A percentile compares a stretch with the other conserved stretches of the same genome.
These are phyloP conservation scores for Thripadectes ignobilis DNA, from an alignment of 2,797 vertebrate species.

Conservation along the genomic window DNA sequence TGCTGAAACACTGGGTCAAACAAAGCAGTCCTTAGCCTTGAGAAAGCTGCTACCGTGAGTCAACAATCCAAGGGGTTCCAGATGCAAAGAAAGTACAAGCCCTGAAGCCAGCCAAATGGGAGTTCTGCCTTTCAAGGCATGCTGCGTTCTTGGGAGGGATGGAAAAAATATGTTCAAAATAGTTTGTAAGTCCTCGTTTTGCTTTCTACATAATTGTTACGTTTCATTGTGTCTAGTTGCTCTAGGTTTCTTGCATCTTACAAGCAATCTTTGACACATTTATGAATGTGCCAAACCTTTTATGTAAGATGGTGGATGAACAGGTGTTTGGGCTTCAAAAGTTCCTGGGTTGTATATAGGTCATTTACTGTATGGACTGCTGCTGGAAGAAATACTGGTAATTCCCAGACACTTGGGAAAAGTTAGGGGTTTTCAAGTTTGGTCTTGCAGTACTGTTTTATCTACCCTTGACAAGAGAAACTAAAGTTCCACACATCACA, in stretches of 20 bases:
- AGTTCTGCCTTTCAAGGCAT: background rate
- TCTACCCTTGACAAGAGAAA: conserved; percentile 5
- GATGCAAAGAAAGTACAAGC: background rate
- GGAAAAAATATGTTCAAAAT: background rate
- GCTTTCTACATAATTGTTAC: background rate
- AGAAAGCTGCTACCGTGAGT: background rate
- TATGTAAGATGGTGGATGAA: background rate
- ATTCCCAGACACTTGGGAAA: background rate
- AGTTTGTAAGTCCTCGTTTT: background rate
- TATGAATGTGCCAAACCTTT: background rate
- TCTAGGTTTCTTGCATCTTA: background rate
- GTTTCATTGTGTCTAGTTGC: background rate
- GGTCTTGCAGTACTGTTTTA: background rate
- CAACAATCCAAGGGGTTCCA: conserved; percentile 37
- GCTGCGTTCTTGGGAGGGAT: background rate
- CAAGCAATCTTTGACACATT: background rate
- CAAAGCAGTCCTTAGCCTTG: background rate
- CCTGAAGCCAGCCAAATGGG: background rate
- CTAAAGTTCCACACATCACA: conserved; percentile 48
- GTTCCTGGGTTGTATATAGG: background rate
- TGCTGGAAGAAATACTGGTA: background rate
- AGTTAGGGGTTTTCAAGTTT: background rate
- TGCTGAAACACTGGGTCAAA: conserved; percentile 27
- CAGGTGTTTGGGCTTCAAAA: background rate
- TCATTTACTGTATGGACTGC: background rate